A percentile compares a stretch with the other conserved stretches of the same genome.
Conservation (phyloP, 2,113 vertebrate genomes). For the Chunga burmeisteri region DNA sequence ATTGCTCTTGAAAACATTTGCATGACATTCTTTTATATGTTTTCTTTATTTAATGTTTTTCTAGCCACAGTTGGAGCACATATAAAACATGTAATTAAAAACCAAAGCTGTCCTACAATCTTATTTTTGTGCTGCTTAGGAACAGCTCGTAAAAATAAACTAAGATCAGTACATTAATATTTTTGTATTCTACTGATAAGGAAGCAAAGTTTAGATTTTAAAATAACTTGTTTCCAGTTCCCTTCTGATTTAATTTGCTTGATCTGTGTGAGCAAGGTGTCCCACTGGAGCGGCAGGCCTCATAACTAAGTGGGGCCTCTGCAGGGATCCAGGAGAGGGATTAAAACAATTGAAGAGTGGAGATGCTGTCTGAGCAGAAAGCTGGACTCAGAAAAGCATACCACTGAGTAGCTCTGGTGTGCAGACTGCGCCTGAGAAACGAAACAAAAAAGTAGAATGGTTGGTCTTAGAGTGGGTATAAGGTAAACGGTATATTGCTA, state of each 20-base stretch:
- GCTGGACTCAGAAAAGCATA: background rate
- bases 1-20: background rate
- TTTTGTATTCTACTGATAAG: background rate
- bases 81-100: background rate
- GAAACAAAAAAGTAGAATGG: background rate
- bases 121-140: background rate
- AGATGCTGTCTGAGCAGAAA: background rate
- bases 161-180: background rate
- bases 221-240: background rate
- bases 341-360: background rate
- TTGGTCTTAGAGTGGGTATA: background rate
- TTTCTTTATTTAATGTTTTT: background rate
- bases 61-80: background rate
- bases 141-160: background rate
- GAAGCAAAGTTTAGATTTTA: background rate
- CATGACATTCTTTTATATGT: background rate
- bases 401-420: background rate
- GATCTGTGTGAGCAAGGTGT: background rate
- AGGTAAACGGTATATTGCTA: background rate
- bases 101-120: background rate
- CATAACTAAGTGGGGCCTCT: background rate
- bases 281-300: background rate
- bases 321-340: background rate
- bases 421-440: background rate
- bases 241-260: background rate